phyloP scores from a whole-genome alignment of 2,888 invertebrate species.

The Dryocosmus kuriphilus region DNA sequence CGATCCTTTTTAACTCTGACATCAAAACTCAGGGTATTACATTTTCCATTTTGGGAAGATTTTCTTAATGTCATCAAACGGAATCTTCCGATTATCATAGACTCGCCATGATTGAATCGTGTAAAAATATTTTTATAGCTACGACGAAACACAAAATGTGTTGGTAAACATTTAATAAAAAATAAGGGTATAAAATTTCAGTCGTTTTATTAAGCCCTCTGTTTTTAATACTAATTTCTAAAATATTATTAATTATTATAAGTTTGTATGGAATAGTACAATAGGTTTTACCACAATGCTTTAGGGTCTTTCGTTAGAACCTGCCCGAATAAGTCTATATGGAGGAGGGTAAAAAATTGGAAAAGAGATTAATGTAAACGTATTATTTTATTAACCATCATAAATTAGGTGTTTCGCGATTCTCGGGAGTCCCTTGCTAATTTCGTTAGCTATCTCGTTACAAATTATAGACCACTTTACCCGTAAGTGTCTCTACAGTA shows the following conservation, averaged over 20 bases:
- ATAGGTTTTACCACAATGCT: too few species aligned
- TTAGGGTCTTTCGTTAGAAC: too few species aligned
- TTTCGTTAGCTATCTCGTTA: conserved; percentile 31
- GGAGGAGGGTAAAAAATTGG: background rate
- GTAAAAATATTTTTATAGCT: conserved; percentile 22
- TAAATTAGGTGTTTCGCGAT: conserved; percentile 40
- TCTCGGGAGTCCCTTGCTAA: conserved; percentile 32
- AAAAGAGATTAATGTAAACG: conserved; percentile 26
- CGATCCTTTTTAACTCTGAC: conserved; percentile 10
- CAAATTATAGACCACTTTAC: conserved; percentile 40
- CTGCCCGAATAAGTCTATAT: too few species aligned
- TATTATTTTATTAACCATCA: conserved; percentile 39
- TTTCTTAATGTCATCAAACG: conserved; percentile 1
- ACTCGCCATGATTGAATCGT: conserved; percentile 38
- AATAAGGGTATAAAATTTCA: conserved; percentile 6
- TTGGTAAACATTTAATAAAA: conserved; percentile 33
- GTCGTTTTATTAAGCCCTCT: background rate
- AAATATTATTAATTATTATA: too few species aligned
- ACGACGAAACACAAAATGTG: background rate
- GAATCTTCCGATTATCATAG: conserved; percentile 10
- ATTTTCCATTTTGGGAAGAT: conserved; percentile 18
- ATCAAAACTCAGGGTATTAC: conserved; percentile 16
- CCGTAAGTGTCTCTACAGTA: conserved; percentile 40
- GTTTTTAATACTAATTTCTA: background rate
- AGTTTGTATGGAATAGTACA: too few species aligned